Conservation (phyloP, 2,113 vertebrate species). For the Rhinopomastus cyanomelas region DNA sequence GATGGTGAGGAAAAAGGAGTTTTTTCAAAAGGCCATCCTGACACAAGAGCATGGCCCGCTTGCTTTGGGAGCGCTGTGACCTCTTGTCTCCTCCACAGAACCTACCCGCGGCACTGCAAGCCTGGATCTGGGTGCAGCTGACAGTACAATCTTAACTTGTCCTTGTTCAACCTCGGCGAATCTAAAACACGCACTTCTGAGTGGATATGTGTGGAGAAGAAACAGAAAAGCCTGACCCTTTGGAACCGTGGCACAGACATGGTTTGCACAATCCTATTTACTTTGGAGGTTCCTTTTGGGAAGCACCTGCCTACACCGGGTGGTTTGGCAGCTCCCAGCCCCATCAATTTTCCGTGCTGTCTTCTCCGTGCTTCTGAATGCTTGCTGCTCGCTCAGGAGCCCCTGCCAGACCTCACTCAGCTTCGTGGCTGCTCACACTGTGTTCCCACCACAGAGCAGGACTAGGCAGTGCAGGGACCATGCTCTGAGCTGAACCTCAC, state of each 20-base stretch:
- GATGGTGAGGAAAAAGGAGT: neutral
- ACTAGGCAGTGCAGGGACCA: neutral
- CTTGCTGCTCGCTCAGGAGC: neutral
- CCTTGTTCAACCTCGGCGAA: neutral
- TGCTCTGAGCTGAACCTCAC: neutral
- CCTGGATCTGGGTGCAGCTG: neutral
- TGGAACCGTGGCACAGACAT: neutral
- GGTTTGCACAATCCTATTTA: neutral
- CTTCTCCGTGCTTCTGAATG: neutral
- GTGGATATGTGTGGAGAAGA: neutral
- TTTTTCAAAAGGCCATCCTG: neutral
- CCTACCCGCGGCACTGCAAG: neutral
- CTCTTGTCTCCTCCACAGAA: neutral
- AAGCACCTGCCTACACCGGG: rapidly evolving
- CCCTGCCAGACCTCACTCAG: neutral
- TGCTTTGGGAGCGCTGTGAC: neutral
- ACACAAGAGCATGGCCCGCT: neutral
- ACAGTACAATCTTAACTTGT: neutral
- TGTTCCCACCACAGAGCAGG: neutral
- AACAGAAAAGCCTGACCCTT: neutral
- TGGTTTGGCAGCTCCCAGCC: rapidly evolving
- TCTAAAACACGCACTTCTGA: neutral
- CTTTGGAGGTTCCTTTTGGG: neutral
- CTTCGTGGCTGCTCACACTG: rapidly evolving
- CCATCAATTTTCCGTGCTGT: neutral